A percentile compares a stretch with the other conserved stretches of the same genome.
Conservation (phyloP, 2,113 vertebrate species). For the Acanthisitta chloris region DNA sequence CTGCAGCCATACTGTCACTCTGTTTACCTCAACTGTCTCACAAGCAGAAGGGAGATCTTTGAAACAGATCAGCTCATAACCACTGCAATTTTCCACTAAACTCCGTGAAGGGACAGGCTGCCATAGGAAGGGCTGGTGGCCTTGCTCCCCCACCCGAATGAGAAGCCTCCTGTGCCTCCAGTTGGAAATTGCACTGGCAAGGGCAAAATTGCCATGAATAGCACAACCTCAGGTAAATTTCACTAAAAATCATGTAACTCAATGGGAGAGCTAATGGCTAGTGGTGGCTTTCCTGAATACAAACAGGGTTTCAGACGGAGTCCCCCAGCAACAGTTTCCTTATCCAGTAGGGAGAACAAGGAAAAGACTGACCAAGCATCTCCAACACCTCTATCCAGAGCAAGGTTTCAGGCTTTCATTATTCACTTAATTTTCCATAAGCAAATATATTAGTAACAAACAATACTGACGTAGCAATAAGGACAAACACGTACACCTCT, state of each 20-base stretch:
- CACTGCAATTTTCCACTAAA: neutral
- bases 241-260: neutral
- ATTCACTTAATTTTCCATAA: neutral
- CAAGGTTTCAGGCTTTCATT: neutral
- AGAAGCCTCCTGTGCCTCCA: neutral
- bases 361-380: neutral
- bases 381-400: neutral
- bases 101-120: accelerated
- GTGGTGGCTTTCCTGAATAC: neutral
- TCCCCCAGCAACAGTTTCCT: neutral
- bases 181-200: neutral
- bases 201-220: neutral
- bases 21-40: accelerated
- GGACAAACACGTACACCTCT: neutral
- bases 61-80: neutral
- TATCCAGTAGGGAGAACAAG: neutral
- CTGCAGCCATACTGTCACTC: neutral
- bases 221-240: neutral
- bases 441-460: neutral
- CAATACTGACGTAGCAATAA: neutral
- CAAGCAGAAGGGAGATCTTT: neutral
- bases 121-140: neutral
- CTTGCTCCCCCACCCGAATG: accelerated
- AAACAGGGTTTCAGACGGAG: neutral
- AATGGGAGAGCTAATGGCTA: neutral